Conservation (phyloP, 2,888 invertebrate genomes). For the Piscicola geometra region DNA sequence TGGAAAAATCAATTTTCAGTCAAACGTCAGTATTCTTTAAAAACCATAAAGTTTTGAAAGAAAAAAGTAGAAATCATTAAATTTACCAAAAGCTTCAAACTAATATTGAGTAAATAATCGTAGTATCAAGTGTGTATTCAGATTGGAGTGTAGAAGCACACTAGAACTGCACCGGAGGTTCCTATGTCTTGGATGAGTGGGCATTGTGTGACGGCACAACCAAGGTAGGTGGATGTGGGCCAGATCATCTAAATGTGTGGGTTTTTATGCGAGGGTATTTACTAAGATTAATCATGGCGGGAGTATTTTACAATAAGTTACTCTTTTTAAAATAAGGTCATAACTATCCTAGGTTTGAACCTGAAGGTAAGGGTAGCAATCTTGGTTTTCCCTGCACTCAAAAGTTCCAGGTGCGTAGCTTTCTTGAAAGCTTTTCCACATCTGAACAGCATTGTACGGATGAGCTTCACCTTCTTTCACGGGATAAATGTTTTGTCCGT, state of each 20-base stretch:
- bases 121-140: no score
- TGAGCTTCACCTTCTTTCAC: background rate
- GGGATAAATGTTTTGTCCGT: slow-evolving; percentile 8
- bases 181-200: background rate
- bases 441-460: background rate
- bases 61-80: no score
- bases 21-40: no score
- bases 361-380: background rate
- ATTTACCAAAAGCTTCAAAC: no score
- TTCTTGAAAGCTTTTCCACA: background rate
- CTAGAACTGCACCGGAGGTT: background rate
- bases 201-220: background rate
- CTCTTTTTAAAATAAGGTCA: no score
- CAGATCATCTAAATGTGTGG: background rate
- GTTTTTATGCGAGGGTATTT: no score
- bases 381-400: background rate
- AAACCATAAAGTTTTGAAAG: no score
- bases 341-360: background rate
- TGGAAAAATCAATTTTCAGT: no score
- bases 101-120: no score
- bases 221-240: background rate
- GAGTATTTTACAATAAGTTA: no score
- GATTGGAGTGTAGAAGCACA: slow-evolving; percentile 6
- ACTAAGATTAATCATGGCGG: no score
- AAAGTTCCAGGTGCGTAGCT: background rate